Evolutionary conservation across 2,113 vertebrate species (phyloP), one percentile per base, ranked within the genome.

Genomic region (Holacanthus passer): DNA sequence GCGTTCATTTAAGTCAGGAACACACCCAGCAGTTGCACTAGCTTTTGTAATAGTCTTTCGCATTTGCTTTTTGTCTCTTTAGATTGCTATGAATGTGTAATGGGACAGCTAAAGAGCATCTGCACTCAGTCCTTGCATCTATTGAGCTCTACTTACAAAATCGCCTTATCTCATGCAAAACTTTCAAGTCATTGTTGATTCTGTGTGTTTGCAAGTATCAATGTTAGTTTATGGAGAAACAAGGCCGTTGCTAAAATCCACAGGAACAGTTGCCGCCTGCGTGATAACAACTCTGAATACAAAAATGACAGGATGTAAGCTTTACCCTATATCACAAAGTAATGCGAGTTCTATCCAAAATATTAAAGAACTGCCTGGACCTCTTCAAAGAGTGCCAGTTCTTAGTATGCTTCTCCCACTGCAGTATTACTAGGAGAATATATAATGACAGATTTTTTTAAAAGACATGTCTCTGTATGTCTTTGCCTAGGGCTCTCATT

Each of bases 401-500:
- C 69, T 93, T 89, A 91, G 87, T 88, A 85, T 89, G 88, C 90
- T 63, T 93, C 90, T 82, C 83, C 76, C 76, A 79, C 87, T 89
- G 83, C 89, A 81, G 89, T 72, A 87, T 88, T 89, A 93, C 89
- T 82, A 59, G 84, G 77, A 89, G 92, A 94, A 94, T 95, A 94
- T 89, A 91, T 93, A 92, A 94, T 88, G 78, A 92, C 82, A 92
- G 86, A 84, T 91, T 92, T 92, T 87, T 92, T 91, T 71, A 86
- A 94, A 91, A 94, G 83, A 91, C 88, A 93, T 90, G 85, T 78
- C 78, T 92, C 82, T 90, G 88, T 91, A 84, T 90, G 85, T 82
- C 80, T 92, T 91, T 90, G 93, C 93, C 92, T 93, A 50, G 53
- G 89, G 94, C 91, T 90, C 79, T 90, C 89, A 86, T 92, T 90